Evolutionary conservation across 2,113 vertebrate genomes (phyloP).

Genomic region (Merops nubicus): DNA sequence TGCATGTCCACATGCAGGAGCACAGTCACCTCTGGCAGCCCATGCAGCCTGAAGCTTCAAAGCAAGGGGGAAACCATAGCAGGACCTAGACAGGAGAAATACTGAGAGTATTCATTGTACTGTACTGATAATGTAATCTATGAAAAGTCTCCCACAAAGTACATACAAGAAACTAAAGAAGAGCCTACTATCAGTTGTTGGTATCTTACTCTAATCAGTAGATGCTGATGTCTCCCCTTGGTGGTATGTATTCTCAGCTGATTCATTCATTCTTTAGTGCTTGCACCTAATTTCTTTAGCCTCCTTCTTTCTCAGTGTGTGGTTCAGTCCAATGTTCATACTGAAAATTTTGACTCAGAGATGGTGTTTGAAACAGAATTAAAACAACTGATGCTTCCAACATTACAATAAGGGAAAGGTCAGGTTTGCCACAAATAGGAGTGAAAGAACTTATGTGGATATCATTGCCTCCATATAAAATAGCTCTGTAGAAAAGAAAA

Average conservation of each 20-base stretch:
- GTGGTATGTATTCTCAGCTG: neutral
- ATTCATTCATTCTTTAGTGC: neutral
- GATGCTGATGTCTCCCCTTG: neutral
- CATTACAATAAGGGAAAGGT: neutral
- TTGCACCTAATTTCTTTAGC: neutral
- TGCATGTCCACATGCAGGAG: accelerated
- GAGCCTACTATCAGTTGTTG: neutral
- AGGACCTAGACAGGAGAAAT: neutral
- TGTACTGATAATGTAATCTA: neutral
- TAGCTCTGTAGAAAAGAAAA: neutral
- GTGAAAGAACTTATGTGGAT: neutral
- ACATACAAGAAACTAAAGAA: neutral
- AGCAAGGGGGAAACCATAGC: neutral
- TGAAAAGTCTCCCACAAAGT: neutral
- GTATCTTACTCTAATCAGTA: neutral
- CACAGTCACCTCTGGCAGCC: accelerated
- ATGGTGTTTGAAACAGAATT: neutral
- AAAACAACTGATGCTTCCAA: neutral
- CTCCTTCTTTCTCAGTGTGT: neutral
- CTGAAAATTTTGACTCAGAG: neutral
- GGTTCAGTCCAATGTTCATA: neutral
- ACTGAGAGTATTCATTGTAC: neutral
- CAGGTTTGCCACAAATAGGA: neutral
- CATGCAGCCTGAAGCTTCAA: neutral
- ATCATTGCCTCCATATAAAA: neutral